Evolutionary conservation across 2,113 vertebrate genomes (phyloP).

Genomic region (Motacilla tschutschensis): DNA sequence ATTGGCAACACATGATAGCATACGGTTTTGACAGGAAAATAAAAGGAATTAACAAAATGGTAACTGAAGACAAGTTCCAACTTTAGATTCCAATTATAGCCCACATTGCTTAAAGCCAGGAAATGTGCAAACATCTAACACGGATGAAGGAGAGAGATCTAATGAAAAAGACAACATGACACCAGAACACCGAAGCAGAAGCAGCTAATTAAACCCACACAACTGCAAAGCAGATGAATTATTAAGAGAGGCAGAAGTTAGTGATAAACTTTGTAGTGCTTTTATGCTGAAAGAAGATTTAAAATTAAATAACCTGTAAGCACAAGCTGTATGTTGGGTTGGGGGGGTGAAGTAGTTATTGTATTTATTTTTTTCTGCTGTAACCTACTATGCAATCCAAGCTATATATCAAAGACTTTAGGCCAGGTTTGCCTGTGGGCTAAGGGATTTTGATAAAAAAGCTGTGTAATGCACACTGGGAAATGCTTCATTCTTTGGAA

Average conservation of each 20-base stretch:
- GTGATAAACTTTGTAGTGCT: not conserved
- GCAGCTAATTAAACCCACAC: conserved; percentile 25
- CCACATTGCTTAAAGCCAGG: conserved; percentile 38
- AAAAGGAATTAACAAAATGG: conserved; percentile 39
- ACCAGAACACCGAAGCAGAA: not conserved
- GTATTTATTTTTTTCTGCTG: not conserved
- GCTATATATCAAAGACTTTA: not conserved
- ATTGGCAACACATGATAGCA: not conserved
- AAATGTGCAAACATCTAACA: conserved; percentile 43
- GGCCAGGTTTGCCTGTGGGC: not conserved
- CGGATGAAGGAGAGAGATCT: not conserved
- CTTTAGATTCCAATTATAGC: conserved; percentile 47
- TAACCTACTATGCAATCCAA: not conserved
- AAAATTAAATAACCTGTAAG: not conserved
- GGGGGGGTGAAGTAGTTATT: not conserved
- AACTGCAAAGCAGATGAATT: not conserved
- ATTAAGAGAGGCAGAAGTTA: not conserved
- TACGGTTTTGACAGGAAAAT: conserved; percentile 38
- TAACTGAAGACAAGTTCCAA: conserved; percentile 37
- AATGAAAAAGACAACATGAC: conserved; percentile 51
- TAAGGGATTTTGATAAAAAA: not conserved
- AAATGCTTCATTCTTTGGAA: not conserved
- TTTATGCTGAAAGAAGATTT: not conserved
- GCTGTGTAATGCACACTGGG: not conserved
- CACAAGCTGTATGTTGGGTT: not conserved